A percentile compares a stretch with the other conserved stretches of the same genome.
Evolutionary conservation across 2,888 invertebrate genomes (phyloP).

Genomic region (Aricia artaxerxes): DNA sequence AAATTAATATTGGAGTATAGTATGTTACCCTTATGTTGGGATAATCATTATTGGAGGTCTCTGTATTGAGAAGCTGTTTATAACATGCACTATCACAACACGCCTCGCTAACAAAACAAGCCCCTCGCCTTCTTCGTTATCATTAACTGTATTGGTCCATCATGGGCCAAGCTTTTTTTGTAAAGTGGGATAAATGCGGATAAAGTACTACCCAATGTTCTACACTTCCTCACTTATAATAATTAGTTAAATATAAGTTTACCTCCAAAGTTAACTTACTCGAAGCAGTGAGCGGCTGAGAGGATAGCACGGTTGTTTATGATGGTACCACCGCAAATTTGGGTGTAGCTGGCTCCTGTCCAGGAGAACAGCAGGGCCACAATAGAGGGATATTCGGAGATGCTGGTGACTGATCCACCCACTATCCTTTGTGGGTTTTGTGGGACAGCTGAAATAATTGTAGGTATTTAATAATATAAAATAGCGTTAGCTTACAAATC

Average conservation of each 20-base stretch:
- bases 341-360: conserved; percentile 37
- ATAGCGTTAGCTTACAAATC: too few relatives aligned
- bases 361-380: conserved; percentile 43
- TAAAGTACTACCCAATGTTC: neutral
- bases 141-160: too few relatives aligned
- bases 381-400: conserved; percentile 41
- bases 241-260: neutral
- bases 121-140: neutral
- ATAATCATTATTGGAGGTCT: too few relatives aligned
- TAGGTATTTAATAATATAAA: too few relatives aligned
- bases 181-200: too few relatives aligned
- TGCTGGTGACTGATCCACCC: conserved; percentile 51
- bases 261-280: conserved; percentile 36
- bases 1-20: too few relatives aligned
- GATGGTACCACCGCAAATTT: conserved; percentile 47
- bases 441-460: conserved; percentile 35
- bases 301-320: conserved; percentile 50
- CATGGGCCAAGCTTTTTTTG: neutral
- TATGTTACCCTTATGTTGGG: neutral
- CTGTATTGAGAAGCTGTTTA: too few relatives aligned
- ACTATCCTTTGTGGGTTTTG: conserved; percentile 45
- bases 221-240: neutral
- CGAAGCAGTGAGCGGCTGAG: conserved; percentile 52
- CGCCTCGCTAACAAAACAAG: too few relatives aligned
- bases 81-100: too few relatives aligned